These are phyloP conservation scores for Sternotherus odoratus DNA, from an alignment of 2,797 vertebrate species.

Conservation along the genomic window DNA sequence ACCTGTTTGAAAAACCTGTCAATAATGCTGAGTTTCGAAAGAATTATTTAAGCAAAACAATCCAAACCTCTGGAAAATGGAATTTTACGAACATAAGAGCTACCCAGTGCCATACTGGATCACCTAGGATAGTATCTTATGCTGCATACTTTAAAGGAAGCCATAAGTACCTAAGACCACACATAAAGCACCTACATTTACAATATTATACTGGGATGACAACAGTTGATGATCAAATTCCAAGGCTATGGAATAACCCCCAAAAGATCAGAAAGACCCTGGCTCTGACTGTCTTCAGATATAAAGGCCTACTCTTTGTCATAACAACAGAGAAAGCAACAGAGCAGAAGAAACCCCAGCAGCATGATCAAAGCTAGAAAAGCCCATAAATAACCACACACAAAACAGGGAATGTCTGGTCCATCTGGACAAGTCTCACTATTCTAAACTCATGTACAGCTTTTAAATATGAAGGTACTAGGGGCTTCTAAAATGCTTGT, in stretches of 20 bases:
- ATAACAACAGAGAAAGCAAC: background rate
- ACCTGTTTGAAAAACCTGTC: background rate
- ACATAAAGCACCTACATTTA: background rate
- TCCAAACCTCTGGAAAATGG: background rate
- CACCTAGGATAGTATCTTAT: background rate
- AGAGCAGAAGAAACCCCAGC: background rate
- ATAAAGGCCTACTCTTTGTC: background rate
- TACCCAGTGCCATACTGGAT: background rate
- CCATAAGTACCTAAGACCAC: background rate
- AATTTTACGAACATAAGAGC: background rate
- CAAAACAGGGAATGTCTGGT: background rate
- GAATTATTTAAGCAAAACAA: background rate
- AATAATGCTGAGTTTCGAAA: constrained; percentile 4
- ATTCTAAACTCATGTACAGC: background rate
- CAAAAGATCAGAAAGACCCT: background rate
- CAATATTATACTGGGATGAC: background rate
- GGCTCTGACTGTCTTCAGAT: background rate
- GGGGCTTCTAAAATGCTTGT: background rate
- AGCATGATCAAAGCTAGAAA: background rate
- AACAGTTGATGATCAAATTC: background rate
- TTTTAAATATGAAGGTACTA: background rate
- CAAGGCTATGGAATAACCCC: background rate
- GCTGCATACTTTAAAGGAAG: background rate
- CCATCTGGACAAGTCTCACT: background rate
- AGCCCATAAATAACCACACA: background rate